Evolutionary conservation across 2,888 invertebrate species (phyloP), one percentile per base, ranked within the genome.

Genomic region (Diarsia brunnea): DNA sequence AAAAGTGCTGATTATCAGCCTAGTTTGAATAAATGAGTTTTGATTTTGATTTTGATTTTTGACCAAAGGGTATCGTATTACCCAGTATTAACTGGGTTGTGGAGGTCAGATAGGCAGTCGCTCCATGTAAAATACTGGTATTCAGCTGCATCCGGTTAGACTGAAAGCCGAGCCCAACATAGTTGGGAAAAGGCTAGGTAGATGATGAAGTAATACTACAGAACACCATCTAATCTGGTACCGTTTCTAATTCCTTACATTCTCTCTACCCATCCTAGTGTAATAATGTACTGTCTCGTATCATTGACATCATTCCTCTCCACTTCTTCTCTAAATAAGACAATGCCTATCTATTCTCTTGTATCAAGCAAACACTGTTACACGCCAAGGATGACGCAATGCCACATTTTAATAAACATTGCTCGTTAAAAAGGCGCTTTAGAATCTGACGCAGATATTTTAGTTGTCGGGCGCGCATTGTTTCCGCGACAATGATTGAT

Each of bases 401-500:
- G 64, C 58, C 47, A 66, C 58, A 38, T 78, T 87, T 82, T 82
- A 85, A 84, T 85, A 88, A 82, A 87, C 86, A 87, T 87, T 81
- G 82, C 82, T 81, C 66, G 77, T 88, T 84, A 89, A 87, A 80
- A 83, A 81, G 73, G 73, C 49, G 71, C 76, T 82, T 85, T 82
- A 75, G 72, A 87, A 79, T 75, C 89, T 84, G 71, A 75, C 77
- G 79, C 67, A 82, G 82, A 88, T 88, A 82, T 84, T 81, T 88
- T 83, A 83, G 77, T 71, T 79, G 80, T 64, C 84, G 69, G 63
- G 69, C 78, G 78, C 53, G 81, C 82, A 85, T 89, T 89, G 89
- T 89, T 85, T 78, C 81, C 84, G 77, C 86, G 89, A 89, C 89
- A 89, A 89, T 86, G 89, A 89, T 87, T 86, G 85, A 89, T 89